phyloP scores from a whole-genome alignment of 2,888 invertebrate genomes.

The Mythimna albipuncta region DNA sequence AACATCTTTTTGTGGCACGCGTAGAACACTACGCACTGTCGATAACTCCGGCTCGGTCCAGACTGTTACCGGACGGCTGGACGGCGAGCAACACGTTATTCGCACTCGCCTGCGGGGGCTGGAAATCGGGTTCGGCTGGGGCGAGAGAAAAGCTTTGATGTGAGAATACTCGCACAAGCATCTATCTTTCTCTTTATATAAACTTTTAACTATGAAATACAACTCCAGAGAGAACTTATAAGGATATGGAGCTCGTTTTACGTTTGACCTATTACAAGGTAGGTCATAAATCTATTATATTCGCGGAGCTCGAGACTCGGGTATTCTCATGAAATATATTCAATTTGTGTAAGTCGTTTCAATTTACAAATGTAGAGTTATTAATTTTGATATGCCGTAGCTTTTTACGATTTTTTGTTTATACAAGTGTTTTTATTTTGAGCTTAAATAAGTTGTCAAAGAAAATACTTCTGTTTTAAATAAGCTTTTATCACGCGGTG shows the following conservation, averaged over 20 bases:
- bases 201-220: slow-evolving; percentile 36
- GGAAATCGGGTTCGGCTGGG: too few relatives aligned
- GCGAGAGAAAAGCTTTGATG: slow-evolving; percentile 41
- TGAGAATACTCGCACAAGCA: slow-evolving; percentile 32
- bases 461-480: too few relatives aligned
- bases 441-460: neutral
- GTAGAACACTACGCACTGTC: too few relatives aligned
- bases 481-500: too few relatives aligned
- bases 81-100: too few relatives aligned
- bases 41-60: too few relatives aligned
- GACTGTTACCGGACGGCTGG: too few relatives aligned
- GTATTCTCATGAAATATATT: slow-evolving; percentile 39
- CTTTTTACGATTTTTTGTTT: neutral
- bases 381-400: slow-evolving; percentile 15
- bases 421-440: neutral
- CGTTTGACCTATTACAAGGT: slow-evolving; percentile 41
- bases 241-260: slow-evolving; percentile 40
- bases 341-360: slow-evolving; percentile 32
- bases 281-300: slow-evolving; percentile 49
- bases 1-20: too few relatives aligned
- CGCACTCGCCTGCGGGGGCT: too few relatives aligned
- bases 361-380: slow-evolving; percentile 38
- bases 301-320: slow-evolving; percentile 25
- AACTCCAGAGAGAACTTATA: slow-evolving; percentile 22
- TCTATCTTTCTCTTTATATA: slow-evolving; percentile 22